Conservation (phyloP, 2,888 invertebrate species). For the Poecilobothrus nobilitatus region DNA sequence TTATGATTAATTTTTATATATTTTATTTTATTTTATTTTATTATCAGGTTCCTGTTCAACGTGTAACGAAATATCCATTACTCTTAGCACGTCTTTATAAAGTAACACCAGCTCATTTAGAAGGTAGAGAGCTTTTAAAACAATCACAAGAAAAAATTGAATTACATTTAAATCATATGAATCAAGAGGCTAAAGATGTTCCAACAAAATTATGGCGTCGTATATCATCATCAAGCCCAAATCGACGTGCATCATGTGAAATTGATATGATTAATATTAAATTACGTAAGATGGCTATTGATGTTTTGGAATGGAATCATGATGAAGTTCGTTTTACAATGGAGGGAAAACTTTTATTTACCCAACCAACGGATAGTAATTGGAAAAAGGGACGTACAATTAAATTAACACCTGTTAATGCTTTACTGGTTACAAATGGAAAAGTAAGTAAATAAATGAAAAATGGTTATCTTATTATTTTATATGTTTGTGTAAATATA, state of each 20-base stretch:
- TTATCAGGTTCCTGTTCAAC: conserved; percentile 84
- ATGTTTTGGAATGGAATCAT: conserved; percentile 88
- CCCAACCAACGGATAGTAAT: conserved; percentile 84
- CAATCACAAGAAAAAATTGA: conserved; percentile 89
- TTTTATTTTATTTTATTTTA: no score
- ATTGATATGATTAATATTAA: conserved; percentile 84
- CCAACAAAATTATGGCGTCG: conserved; percentile 85
- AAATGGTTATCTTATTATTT: no score
- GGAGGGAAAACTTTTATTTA: conserved; percentile 80
- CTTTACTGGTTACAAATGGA: conserved; percentile 83
- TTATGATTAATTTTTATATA: no score
- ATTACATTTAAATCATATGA: conserved; percentile 87
- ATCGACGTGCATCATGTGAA: conserved; percentile 67
- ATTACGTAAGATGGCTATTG: conserved; percentile 85
- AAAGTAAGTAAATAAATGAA: conserved; percentile 52
- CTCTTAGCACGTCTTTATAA: conserved; percentile 82
- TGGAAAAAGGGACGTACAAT: conserved; percentile 84
- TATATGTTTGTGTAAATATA: not conserved
- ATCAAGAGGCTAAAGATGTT: conserved; percentile 83
- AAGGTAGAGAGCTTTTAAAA: conserved; percentile 72
- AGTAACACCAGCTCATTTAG: conserved; percentile 78
- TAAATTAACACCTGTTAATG: conserved; percentile 79
- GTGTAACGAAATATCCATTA: conserved; percentile 93
- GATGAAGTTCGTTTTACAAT: conserved; percentile 85
- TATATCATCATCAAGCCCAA: conserved; percentile 63